Evolutionary conservation across 2,113 vertebrate species (phyloP).

Genomic region (Lampris incognitus): DNA sequence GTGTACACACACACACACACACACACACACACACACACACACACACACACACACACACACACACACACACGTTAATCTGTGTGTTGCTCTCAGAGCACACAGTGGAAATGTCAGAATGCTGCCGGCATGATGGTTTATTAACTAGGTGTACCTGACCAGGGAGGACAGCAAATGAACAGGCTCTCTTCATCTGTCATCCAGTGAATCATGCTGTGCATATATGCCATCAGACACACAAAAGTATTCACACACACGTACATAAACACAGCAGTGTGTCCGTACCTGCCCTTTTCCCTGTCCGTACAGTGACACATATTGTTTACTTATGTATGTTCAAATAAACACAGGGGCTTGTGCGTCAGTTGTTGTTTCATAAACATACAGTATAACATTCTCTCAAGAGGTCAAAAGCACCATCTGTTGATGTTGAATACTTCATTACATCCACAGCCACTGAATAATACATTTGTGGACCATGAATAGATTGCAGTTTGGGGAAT

Average conservation of each 20-base stretch:
- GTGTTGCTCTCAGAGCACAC: constrained; percentile 22
- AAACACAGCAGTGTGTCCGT: constrained; percentile 6
- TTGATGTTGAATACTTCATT: constrained; percentile 82
- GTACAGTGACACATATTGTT: background rate
- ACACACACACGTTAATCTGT: constrained; percentile 12
- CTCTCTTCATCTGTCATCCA: constrained; percentile 36
- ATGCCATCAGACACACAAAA: background rate
- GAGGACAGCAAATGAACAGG: constrained; percentile 21
- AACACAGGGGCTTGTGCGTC: constrained; percentile 31
- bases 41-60: background rate
- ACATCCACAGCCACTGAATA: constrained; percentile 76
- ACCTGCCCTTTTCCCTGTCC: background rate
- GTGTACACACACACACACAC: background rate
- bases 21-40: constrained; percentile 4
- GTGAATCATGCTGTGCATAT: constrained; percentile 19
- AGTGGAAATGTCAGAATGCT: constrained; percentile 48
- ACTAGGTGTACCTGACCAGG: constrained; percentile 26
- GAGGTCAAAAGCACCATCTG: constrained; percentile 80
- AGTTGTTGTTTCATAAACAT: constrained; percentile 22
- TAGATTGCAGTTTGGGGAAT: constrained; percentile 53
- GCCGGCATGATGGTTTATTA: constrained; percentile 47
- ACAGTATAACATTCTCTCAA: constrained; percentile 51
- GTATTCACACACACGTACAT: background rate
- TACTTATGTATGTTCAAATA: constrained; percentile 36
- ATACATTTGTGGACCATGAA: constrained; percentile 71